Evolutionary conservation across 2,797 vertebrate genomes (phyloP).

Genomic region (Gadopsis marmoratus): DNA sequence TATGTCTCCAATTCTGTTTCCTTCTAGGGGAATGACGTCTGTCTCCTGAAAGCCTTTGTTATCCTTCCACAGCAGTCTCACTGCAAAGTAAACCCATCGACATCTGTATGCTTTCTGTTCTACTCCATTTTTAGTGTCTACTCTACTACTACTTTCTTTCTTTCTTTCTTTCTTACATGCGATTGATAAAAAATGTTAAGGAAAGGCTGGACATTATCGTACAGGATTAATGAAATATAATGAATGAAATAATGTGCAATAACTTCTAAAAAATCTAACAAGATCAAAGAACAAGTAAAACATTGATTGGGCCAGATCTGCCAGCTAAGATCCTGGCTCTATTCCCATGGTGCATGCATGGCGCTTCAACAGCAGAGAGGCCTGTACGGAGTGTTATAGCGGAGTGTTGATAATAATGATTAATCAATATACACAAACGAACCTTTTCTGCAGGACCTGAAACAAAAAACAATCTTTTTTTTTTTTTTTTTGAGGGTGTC

Average conservation of each 20-base stretch:
- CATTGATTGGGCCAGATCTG: neutral
- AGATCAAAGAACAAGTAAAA: neutral
- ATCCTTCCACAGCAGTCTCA: neutral
- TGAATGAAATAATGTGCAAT: neutral
- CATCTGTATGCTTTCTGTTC: neutral
- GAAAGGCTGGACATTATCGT: neutral
- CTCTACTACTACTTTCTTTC: neutral
- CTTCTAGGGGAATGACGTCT: neutral
- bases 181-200: neutral
- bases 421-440: no score
- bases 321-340: neutral
- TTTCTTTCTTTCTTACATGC: neutral
- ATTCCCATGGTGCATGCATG: no score
- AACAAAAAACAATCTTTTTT: no score
- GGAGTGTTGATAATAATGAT: neutral
- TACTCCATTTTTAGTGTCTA: neutral
- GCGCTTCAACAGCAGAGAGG: neutral
- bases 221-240: neutral
- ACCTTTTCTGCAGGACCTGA: no score
- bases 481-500: no score
- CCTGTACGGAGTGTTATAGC: no score
- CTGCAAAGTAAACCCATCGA: slow-evolving; percentile 1
- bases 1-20: neutral
- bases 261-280: neutral
- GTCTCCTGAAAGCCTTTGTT: neutral